Evolutionary conservation across 2,113 vertebrate genomes (phyloP).

Genomic region (Machaerirhynchus nigripectus): DNA sequence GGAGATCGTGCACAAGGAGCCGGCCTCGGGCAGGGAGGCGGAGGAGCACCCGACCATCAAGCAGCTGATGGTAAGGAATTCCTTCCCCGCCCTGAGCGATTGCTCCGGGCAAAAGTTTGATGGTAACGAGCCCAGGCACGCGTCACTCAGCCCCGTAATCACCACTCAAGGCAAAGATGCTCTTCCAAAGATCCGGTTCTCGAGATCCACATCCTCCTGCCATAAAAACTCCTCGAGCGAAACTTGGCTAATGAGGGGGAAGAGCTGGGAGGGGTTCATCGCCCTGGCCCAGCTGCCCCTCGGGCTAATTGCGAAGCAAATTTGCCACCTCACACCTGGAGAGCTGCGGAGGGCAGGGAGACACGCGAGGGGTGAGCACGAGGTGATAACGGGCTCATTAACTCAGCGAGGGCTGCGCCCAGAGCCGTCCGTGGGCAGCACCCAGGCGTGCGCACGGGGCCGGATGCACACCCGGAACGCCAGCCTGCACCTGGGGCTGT

Average conservation of each 20-base stretch:
- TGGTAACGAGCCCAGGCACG: background rate
- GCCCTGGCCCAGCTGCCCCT: background rate
- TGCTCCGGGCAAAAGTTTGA: background rate
- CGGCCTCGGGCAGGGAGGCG: constrained; percentile 83
- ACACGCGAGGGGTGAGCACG: background rate
- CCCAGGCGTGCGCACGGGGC: fast-evolving
- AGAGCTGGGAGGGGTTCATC: background rate
- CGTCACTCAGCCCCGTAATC: background rate
- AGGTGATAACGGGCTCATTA: background rate
- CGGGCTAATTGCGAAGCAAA: background rate
- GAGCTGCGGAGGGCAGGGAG: background rate
- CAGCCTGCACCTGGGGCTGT: background rate
- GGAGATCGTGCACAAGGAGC: constrained; percentile 97
- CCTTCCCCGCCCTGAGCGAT: background rate
- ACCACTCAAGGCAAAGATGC: background rate
- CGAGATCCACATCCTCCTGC: background rate
- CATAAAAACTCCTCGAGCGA: background rate
- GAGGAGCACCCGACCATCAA: constrained; percentile 95
- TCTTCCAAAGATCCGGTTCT: background rate
- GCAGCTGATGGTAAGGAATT: constrained; percentile 92
- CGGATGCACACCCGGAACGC: background rate
- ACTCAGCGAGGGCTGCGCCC: background rate
- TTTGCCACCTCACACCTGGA: background rate
- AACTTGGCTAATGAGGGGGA: background rate
- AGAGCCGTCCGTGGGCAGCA: background rate